A percentile compares a stretch with the other conserved stretches of the same genome.
Evolutionary conservation across 1,140 invertebrate genomes (phyloP).

Genomic region (Aphelenchoides besseyi): DNA sequence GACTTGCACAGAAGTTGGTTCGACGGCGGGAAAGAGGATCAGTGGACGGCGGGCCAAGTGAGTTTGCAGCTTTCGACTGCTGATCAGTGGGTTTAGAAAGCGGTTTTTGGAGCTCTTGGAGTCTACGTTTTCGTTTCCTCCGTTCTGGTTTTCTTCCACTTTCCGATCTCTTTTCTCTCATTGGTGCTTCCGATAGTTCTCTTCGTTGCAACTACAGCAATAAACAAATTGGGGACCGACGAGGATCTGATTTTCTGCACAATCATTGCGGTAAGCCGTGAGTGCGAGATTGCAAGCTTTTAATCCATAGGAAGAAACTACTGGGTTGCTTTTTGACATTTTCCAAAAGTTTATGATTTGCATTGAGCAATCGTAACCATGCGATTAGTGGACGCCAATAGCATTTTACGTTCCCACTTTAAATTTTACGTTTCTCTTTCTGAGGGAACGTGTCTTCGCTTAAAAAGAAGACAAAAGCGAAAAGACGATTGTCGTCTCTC

Average conservation of each 20-base stretch:
- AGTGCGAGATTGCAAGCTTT: not conserved
- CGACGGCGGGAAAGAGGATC: not conserved
- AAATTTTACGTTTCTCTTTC: not conserved
- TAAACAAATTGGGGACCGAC: slow-evolving; percentile 12
- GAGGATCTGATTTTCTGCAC: slow-evolving; percentile 25
- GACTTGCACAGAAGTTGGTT: not conserved
- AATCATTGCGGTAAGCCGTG: slow-evolving; percentile 15
- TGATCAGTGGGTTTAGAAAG: slow-evolving; percentile 8
- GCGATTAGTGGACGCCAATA: no score
- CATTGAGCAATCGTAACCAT: not conserved
- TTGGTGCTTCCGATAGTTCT: not conserved
- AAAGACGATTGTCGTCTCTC: not conserved
- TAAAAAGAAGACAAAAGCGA: no score
- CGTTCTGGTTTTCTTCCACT: slow-evolving; percentile 19
- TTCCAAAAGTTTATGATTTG: not conserved
- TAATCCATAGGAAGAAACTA: not conserved
- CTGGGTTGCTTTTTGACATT: not conserved
- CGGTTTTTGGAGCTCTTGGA: not conserved
- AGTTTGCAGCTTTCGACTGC: not conserved
- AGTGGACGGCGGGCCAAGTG: not conserved
- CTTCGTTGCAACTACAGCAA: not conserved
- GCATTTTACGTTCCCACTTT: no score
- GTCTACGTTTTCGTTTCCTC: slow-evolving; percentile 12
- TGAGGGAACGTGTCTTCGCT: no score
- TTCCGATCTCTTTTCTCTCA: not conserved